Evolutionary conservation across 2,888 invertebrate species (phyloP).

Genomic region (Lampropteryx suffumata): DNA sequence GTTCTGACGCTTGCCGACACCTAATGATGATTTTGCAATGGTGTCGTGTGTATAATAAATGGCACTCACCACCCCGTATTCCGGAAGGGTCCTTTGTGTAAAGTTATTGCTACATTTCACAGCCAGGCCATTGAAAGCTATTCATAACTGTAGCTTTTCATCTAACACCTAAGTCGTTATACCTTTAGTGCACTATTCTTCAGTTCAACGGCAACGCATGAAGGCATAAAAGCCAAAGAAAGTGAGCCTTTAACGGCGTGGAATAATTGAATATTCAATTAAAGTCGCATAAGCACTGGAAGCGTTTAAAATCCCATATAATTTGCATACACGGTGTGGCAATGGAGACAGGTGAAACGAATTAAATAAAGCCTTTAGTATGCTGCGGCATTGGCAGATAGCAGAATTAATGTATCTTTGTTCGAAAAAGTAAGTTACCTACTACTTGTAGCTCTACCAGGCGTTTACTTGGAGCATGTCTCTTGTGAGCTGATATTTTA

Average conservation of each 20-base stretch:
- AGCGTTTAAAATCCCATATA: slow-evolving; percentile 31
- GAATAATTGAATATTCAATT: slow-evolving; percentile 67
- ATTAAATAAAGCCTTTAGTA: slow-evolving; percentile 12
- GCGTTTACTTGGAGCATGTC: too few species aligned
- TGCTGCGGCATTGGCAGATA: slow-evolving; percentile 8
- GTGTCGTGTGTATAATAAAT: background rate
- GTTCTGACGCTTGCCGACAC: too few species aligned
- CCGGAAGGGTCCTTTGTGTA: slow-evolving; percentile 6
- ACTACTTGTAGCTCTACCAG: too few species aligned
- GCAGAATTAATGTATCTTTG: slow-evolving; percentile 10
- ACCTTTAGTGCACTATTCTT: slow-evolving; percentile 10
- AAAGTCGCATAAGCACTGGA: slow-evolving; percentile 34
- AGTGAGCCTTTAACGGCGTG: slow-evolving; percentile 27
- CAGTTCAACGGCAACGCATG: slow-evolving; percentile 10
- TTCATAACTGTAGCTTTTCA: slow-evolving; percentile 7
- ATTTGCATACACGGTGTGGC: slow-evolving; percentile 31
- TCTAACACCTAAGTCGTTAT: slow-evolving; percentile 18
- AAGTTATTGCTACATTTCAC: slow-evolving; percentile 3
- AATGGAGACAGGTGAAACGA: slow-evolving; percentile 20
- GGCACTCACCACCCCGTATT: background rate
- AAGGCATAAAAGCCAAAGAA: slow-evolving; percentile 36
- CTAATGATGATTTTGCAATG: background rate
- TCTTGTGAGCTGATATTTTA: too few species aligned
- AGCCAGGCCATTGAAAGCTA: slow-evolving; percentile 4
- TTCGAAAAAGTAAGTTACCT: too few species aligned